Evolutionary conservation across 2,797 vertebrate genomes (phyloP), one percentile per base, ranked within the genome.

Genomic region (Epinephelus malabaricus): DNA sequence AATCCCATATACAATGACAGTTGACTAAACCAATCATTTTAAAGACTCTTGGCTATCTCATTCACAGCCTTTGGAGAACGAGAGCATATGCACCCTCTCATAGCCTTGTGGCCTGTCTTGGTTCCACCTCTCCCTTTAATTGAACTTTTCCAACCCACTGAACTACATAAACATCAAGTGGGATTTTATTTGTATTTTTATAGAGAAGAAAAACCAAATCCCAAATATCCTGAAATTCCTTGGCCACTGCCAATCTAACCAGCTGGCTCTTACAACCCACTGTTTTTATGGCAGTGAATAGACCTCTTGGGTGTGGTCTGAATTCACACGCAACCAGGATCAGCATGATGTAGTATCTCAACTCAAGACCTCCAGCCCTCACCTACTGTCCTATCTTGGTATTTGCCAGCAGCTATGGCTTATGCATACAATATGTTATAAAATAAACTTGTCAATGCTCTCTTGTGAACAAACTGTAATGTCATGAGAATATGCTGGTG

Each of bases 171-270:
- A 94, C 88, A 91, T 65, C 70, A 72, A 88, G 43, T 79, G 55
- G 68, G 63, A 84, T 80, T 93, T 92, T 84, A 92, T 92, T 89
- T 90, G 84, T 76, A 85, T 87, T 94, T 94, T 94, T 93, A 88
- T 80, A 78, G 89, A 64, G 75, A 67, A 61, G 59, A 70, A 83
- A 92, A 91, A 81, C 72, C 81, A 85, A 85, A 86, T 70, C 78
- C 75, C 67, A 84, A 89, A 89, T 79, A 77, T 88, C 71, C 73
- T 83, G 68, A 81, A 77, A 91, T 91, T 93, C 91, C 86, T 70
- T 43, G 12, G 77, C 63, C 76, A 38, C 55, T 66, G 78, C 85
- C 89, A 87, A 87, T 84, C 85, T 82, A 90, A 90, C 79, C 86
- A 86, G 84, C 60, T 61, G 64, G 71, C 80, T 90, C 85, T 86